phyloP scores from a whole-genome alignment of 2,797 vertebrate species.

The Carapus acus region DNA sequence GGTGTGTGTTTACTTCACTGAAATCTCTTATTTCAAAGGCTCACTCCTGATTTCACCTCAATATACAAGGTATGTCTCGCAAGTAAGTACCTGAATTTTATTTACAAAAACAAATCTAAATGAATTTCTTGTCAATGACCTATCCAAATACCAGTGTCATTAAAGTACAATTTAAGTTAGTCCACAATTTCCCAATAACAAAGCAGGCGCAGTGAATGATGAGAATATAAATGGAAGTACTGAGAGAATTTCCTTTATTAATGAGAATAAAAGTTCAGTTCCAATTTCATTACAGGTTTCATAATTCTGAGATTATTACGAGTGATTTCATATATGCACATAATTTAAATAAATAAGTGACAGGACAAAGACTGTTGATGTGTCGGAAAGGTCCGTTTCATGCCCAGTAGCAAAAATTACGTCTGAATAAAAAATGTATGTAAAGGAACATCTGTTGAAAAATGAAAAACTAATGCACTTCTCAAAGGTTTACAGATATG shows the following conservation, averaged over 20 bases:
- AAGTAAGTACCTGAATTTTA: no score
- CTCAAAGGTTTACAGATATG: slow-evolving; percentile 26
- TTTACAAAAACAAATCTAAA: no score
- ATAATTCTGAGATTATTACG: slow-evolving; percentile 66
- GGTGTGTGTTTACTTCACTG: slow-evolving; percentile 17
- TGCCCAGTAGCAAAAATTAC: slow-evolving; percentile 65
- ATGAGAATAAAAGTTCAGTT: slow-evolving; percentile 75
- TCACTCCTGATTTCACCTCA: no score
- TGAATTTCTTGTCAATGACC: no score
- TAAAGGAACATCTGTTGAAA: slow-evolving; percentile 40
- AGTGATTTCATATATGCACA: slow-evolving; percentile 74
- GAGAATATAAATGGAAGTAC: slow-evolving; percentile 6
- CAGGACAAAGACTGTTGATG: slow-evolving; percentile 66
- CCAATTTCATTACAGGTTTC: slow-evolving; percentile 78
- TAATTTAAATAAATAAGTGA: slow-evolving; percentile 87
- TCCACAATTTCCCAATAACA: not conserved
- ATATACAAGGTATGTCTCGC: no score
- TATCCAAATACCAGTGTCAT: no score
- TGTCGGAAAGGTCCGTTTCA: slow-evolving; percentile 77
- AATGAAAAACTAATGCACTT: slow-evolving; percentile 42
- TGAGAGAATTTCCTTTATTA: slow-evolving; percentile 63
- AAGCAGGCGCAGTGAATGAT: not conserved
- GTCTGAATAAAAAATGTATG: slow-evolving; percentile 40
- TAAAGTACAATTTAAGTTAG: no score
- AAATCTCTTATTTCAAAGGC: not conserved